phyloP scores from a whole-genome alignment of 1,140 invertebrate species.

The Trichoplusia ni region DNA sequence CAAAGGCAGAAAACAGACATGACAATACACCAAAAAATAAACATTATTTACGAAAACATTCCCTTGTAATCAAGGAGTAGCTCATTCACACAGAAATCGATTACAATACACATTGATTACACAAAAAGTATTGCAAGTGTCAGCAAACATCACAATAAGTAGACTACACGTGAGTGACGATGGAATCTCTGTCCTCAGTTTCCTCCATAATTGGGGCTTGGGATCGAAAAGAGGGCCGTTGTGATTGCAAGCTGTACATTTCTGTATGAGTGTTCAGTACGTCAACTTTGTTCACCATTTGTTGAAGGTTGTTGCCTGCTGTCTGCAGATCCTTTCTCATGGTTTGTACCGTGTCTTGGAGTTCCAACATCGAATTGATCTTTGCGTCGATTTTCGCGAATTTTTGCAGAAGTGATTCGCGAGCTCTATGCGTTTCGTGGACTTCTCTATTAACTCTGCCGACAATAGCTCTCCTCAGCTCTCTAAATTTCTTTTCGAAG shows the following conservation, averaged over 20 bases:
- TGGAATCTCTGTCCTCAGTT: conserved; percentile 1
- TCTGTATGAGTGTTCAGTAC: conserved; percentile 27
- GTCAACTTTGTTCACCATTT: conserved; percentile 54
- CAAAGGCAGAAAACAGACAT: too few relatives aligned
- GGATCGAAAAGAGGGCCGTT: conserved; percentile 37
- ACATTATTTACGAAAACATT: neutral
- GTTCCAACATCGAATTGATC: conserved; percentile 60
- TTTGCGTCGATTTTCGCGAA: conserved; percentile 58
- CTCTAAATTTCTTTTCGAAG: conserved; percentile 58
- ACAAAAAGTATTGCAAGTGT: conserved; percentile 8
- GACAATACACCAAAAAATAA: neutral
- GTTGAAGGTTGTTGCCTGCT: conserved; percentile 40
- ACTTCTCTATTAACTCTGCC: conserved; percentile 53
- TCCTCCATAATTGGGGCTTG: conserved; percentile 29
- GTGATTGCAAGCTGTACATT: conserved; percentile 40
- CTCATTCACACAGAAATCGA: neutral
- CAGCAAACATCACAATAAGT: neutral
- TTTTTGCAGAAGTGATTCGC: conserved; percentile 54
- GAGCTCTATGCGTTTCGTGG: conserved; percentile 42
- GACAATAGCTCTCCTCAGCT: conserved; percentile 55
- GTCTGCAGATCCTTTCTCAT: conserved; percentile 48
- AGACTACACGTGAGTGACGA: conserved; percentile 1
- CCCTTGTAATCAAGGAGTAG: neutral
- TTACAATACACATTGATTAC: conserved; percentile 2
- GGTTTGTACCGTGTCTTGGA: conserved; percentile 47